phyloP scores from a whole-genome alignment of 1,140 invertebrate species.

The Brachionus sp. region DNA sequence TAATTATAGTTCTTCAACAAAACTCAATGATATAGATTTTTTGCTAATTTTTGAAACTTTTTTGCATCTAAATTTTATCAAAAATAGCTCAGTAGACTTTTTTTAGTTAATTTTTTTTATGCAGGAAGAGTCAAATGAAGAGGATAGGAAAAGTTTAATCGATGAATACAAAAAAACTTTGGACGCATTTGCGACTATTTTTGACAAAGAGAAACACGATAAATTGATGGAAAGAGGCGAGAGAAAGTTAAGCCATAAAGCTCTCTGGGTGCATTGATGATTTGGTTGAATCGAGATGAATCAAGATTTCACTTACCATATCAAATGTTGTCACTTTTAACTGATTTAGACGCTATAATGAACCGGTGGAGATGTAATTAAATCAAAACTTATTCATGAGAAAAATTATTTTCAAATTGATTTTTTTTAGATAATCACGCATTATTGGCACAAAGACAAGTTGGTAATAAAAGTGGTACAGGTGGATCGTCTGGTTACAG shows the following conservation, averaged over 20 bases:
- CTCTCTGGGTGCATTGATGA: conserved; percentile 94
- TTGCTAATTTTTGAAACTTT: too few species aligned
- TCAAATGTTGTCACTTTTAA: conserved; percentile 83
- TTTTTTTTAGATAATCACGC: conserved; percentile 85
- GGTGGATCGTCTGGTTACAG: conserved; percentile 97
- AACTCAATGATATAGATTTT: neutral
- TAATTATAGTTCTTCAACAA: neutral
- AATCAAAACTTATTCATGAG: conserved; percentile 61
- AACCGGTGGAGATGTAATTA: conserved; percentile 99
- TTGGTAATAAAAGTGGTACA: conserved; percentile 90
- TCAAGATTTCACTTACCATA: conserved; percentile 89
- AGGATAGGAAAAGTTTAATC: conserved; percentile 64
- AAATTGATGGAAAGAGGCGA: conserved; percentile 67
- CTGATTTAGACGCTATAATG: conserved; percentile 95
- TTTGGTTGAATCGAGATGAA: conserved; percentile 91
- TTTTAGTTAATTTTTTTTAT: too few species aligned
- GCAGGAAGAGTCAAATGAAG: conserved; percentile 66
- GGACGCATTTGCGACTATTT: conserved; percentile 82
- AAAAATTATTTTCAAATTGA: neutral
- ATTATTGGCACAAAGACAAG: conserved; percentile 97
- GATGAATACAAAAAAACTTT: conserved; percentile 71
- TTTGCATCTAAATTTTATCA: too few species aligned
- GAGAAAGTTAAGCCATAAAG: conserved; percentile 79
- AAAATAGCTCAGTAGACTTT: too few species aligned
- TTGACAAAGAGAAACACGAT: conserved; percentile 76